Conservation (phyloP, 2,113 vertebrate species). For the Chionomys nivalis region DNA sequence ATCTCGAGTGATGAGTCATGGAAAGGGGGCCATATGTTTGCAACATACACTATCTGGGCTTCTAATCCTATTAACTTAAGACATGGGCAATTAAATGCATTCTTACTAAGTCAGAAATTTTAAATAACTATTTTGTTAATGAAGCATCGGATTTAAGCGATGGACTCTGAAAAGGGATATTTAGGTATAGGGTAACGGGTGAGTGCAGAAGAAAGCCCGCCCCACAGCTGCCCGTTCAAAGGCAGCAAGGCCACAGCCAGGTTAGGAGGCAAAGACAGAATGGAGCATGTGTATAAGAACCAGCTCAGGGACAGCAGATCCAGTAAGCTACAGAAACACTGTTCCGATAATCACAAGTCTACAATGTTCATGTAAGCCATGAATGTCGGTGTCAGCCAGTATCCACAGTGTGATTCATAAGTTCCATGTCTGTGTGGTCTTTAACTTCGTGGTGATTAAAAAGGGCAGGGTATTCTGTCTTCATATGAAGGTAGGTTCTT, state of each 20-base stretch:
- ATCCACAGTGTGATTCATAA: constrained; percentile 9
- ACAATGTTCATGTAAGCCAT: neutral
- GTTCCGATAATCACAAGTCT: constrained; percentile 26
- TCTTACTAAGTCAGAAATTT: constrained; percentile 61
- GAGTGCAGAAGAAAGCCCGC: neutral
- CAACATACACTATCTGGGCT: constrained; percentile 70
- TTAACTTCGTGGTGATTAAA: constrained; percentile 24
- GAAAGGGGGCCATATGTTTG: constrained; percentile 72
- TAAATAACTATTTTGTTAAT: constrained; percentile 57
- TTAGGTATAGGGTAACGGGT: neutral
- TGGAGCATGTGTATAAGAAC: neutral
- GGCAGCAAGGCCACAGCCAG: neutral
- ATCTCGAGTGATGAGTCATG: constrained; percentile 70
- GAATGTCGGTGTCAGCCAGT: neutral
- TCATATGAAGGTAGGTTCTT: constrained; percentile 24
- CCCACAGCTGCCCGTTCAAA: constrained; percentile 4
- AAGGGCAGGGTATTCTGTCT: neutral
- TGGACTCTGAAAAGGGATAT: constrained; percentile 48
- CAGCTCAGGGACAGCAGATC: neutral
- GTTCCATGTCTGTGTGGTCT: constrained; percentile 20
- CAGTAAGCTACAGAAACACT: constrained; percentile 44
- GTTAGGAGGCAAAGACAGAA: neutral
- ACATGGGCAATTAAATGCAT: constrained; percentile 72
- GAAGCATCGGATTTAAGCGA: constrained; percentile 57
- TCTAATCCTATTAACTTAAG: constrained; percentile 75